Conservation (phyloP, 2,797 vertebrate genomes). For the Xenopus petersii region DNA sequence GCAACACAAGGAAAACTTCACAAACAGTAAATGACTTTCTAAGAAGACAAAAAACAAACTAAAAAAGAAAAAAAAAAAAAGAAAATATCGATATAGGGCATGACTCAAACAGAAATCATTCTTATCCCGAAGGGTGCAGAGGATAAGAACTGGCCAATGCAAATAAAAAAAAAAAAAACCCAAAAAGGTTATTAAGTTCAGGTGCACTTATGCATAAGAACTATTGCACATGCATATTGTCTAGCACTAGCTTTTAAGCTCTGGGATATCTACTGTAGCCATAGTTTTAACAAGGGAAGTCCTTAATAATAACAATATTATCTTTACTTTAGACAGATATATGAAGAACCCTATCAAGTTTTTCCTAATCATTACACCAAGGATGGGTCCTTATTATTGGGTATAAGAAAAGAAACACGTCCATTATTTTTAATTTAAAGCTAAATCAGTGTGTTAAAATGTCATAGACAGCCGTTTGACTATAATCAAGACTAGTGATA, state of each 20-base stretch:
- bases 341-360: no score
- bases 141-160: constrained; percentile 39
- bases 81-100: constrained; percentile 18
- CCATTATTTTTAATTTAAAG: no score
- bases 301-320: background rate
- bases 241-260: background rate
- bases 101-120: constrained; percentile 27
- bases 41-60: constrained; percentile 1
- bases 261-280: background rate
- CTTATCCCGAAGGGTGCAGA: constrained; percentile 28
- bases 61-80: constrained; percentile 5
- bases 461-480: no score
- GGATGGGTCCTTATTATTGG: no score
- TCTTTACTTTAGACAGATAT: background rate
- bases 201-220: constrained; percentile 23
- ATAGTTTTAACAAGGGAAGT: background rate
- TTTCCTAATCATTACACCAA: no score
- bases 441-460: no score
- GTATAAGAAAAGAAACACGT: no score
- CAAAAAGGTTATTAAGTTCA: constrained; percentile 27
- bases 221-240: constrained; percentile 40
- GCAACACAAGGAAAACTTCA: constrained; percentile 57
- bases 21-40: constrained; percentile 40
- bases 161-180: constrained; percentile 27
- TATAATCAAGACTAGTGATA: no score